phyloP scores from a whole-genome alignment of 1,140 invertebrate genomes.

The Zaprionus nigranus region DNA sequence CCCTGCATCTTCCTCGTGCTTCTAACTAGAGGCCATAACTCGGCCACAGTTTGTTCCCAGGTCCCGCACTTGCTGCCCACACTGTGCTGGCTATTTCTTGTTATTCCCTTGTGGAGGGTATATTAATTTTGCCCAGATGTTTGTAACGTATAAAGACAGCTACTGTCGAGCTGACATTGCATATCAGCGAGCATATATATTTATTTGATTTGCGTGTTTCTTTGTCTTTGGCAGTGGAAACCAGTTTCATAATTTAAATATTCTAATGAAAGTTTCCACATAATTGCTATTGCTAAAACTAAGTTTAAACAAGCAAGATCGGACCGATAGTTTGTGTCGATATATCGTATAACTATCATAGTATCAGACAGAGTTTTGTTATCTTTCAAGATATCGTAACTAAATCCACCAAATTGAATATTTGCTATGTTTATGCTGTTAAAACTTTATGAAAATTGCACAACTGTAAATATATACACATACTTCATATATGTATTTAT shows the following conservation, averaged over 20 bases:
- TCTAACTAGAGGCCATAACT: constrained; percentile 64
- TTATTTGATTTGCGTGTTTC: neutral
- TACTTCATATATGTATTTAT: neutral
- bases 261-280: neutral
- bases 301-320: too few relatives aligned
- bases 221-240: neutral
- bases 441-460: neutral
- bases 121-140: neutral
- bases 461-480: too few relatives aligned
- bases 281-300: too few relatives aligned
- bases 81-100: neutral
- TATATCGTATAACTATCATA: too few relatives aligned
- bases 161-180: too few relatives aligned
- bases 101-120: neutral
- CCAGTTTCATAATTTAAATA: neutral
- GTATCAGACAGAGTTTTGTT: too few relatives aligned
- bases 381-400: neutral
- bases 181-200: too few relatives aligned
- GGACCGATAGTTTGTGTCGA: too few relatives aligned
- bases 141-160: neutral
- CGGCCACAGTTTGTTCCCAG: constrained; percentile 40
- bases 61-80: constrained; percentile 19
- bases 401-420: neutral
- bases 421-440: neutral
- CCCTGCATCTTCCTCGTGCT: constrained; percentile 51